These are phyloP conservation scores for Andrena haemorrhoa DNA, from an alignment of 2,888 invertebrate species.

Conservation along the genomic window DNA sequence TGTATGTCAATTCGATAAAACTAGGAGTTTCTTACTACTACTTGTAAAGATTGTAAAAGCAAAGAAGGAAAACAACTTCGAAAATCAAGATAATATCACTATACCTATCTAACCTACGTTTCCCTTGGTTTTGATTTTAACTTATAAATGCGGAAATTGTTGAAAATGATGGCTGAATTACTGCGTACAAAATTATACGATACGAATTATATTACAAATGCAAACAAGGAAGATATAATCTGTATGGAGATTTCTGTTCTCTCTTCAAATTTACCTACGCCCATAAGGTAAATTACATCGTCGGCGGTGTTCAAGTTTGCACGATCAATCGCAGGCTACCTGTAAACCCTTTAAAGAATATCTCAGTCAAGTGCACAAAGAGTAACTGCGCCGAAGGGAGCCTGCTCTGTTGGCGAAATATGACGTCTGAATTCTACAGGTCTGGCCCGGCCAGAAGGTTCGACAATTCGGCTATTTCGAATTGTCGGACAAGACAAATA, in stretches of 20 bases:
- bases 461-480: constrained; percentile 36
- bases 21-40: no score
- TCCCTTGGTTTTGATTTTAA: no score
- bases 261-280: background rate
- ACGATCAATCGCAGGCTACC: constrained; percentile 2
- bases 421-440: constrained; percentile 2
- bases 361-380: constrained; percentile 22
- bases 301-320: background rate
- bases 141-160: no score
- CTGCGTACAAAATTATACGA: no score
- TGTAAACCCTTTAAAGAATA: constrained; percentile 8
- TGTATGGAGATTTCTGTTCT: background rate
- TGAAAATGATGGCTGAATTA: no score
- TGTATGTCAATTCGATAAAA: no score
- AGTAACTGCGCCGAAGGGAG: background rate
- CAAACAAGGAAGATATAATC: no score
- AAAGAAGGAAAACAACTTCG: no score
- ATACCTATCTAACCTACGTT: no score
- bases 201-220: no score
- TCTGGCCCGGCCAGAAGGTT: constrained; percentile 1
- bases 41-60: no score
- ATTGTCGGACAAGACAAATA: constrained; percentile 51
- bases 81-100: no score
- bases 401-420: background rate
- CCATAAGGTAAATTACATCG: background rate